Evolutionary conservation across 2,888 invertebrate genomes (phyloP).

Genomic region (Eudiplozoon nipponicum): DNA sequence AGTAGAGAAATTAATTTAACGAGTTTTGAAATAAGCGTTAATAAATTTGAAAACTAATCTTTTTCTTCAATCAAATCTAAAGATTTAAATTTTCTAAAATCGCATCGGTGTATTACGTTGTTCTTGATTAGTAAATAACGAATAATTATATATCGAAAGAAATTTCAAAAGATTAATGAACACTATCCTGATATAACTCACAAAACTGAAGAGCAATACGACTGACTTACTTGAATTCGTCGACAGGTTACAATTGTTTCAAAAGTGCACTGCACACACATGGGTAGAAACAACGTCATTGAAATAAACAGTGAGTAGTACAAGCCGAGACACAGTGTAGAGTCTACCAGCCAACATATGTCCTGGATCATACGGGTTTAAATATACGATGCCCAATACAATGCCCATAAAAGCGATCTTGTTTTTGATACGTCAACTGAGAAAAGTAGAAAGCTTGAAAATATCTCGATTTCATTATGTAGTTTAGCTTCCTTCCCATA

Average conservation of each 20-base stretch:
- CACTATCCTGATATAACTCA: too few relatives aligned
- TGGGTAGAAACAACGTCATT: neutral
- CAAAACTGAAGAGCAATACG: too few relatives aligned
- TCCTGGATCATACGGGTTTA: neutral
- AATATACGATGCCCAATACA: neutral
- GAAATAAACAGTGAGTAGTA: slow-evolving; percentile 1
- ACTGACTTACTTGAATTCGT: neutral
- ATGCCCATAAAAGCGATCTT: neutral
- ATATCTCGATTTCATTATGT: neutral
- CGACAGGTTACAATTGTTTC: neutral
- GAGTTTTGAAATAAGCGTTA: too few relatives aligned
- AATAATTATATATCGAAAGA: too few relatives aligned
- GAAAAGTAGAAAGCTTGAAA: neutral
- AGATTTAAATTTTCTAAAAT: too few relatives aligned
- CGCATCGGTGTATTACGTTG: too few relatives aligned
- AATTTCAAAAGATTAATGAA: too few relatives aligned
- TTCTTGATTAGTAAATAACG: too few relatives aligned
- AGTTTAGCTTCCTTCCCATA: neutral
- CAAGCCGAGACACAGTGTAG: neutral
- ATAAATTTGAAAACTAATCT: too few relatives aligned
- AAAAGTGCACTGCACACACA: neutral
- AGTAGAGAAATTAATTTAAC: too few relatives aligned
- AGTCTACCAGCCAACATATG: neutral
- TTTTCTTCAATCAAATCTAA: too few relatives aligned
- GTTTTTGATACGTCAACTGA: neutral